Conservation (phyloP, 1,140 invertebrate genomes). For the Diorhabda carinulata region DNA sequence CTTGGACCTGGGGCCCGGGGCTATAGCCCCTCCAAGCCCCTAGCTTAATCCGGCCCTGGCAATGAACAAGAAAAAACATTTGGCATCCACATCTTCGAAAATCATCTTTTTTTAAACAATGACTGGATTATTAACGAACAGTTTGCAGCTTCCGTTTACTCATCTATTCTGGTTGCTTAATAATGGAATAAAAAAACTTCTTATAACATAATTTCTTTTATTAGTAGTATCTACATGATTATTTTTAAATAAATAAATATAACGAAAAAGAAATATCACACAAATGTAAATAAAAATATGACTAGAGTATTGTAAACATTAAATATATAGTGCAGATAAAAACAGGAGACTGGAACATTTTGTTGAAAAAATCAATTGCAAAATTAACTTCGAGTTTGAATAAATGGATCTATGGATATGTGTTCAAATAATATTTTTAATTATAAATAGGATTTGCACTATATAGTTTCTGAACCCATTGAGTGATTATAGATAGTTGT, state of each 20-base stretch:
- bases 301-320: constrained; percentile 8
- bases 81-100: too few relatives aligned
- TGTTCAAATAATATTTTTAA: background rate
- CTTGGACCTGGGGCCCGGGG: too few relatives aligned
- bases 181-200: too few relatives aligned
- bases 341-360: too few relatives aligned
- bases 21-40: too few relatives aligned
- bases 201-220: background rate
- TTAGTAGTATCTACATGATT: constrained; percentile 8
- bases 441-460: background rate
- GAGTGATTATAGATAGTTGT: background rate
- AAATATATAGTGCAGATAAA: background rate
- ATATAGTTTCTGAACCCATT: background rate
- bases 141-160: too few relatives aligned
- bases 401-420: background rate
- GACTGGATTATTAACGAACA: too few relatives aligned
- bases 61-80: too few relatives aligned
- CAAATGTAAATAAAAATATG: constrained; percentile 4
- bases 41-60: too few relatives aligned
- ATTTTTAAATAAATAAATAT: constrained; percentile 6
- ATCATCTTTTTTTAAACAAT: too few relatives aligned
- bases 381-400: background rate
- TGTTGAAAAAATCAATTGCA: constrained; percentile 4
- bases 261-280: background rate
- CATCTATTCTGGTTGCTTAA: too few relatives aligned